These are phyloP conservation scores for Echinarachnius parma DNA, from an alignment of 53 echinoderm and acorn worm species.

Conservation along the genomic window DNA sequence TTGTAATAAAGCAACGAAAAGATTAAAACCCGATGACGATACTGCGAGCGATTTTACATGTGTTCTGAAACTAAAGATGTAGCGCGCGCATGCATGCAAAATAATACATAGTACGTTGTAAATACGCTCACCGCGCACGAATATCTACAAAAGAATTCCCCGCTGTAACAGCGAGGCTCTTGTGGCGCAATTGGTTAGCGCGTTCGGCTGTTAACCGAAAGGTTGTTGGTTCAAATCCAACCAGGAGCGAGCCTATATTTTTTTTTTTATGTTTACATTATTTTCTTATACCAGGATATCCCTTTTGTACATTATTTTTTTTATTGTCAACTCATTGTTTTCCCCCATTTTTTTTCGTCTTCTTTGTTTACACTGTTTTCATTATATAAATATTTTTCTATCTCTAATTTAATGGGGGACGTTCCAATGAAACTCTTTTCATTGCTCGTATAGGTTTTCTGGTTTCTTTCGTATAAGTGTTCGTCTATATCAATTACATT, in stretches of 20 bases:
- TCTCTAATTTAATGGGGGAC: background rate
- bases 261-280: conserved; percentile 20
- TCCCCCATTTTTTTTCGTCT: background rate
- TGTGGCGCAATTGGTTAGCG: conserved; percentile 99
- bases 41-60: too few species aligned
- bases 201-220: conserved; percentile 99
- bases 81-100: too few species aligned
- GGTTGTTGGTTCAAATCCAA: conserved; percentile 99
- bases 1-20: too few species aligned
- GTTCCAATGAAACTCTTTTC: background rate
- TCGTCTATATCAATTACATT: background rate
- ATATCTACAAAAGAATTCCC: too few species aligned
- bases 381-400: background rate
- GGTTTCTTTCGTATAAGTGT: background rate
- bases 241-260: conserved; percentile 70
- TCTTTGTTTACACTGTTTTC: background rate
- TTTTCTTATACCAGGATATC: background rate
- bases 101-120: too few species aligned
- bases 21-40: too few species aligned
- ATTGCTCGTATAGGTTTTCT: background rate
- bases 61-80: too few species aligned
- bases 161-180: conserved; percentile 42
- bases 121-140: too few species aligned
- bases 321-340: background rate
- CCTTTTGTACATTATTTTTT: background rate